These are phyloP conservation scores for Erebia epiphron DNA, from an alignment of 2,888 invertebrate species.

Conservation along the genomic window DNA sequence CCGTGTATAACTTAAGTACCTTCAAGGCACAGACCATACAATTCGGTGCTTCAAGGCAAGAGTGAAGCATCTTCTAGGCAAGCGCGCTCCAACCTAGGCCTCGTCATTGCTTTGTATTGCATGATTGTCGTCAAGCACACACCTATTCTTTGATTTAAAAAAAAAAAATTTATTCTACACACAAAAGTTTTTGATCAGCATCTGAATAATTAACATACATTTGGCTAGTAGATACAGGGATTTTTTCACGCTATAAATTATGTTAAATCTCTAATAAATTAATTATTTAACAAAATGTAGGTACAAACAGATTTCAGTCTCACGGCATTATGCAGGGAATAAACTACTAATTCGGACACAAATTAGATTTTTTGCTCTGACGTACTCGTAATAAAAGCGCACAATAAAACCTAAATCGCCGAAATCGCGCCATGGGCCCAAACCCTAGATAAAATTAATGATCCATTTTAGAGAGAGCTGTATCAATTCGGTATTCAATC, in stretches of 20 bases:
- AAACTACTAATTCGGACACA: not conserved
- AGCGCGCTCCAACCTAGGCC: too few species aligned
- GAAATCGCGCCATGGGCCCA: conserved; percentile 38
- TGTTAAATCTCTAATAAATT: not conserved
- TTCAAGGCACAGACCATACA: too few species aligned
- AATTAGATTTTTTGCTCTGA: conserved; percentile 18
- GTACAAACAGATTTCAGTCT: not conserved
- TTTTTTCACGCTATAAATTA: not conserved
- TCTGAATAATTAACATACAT: not conserved
- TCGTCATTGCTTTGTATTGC: too few species aligned
- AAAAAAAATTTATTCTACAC: not conserved
- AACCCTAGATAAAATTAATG: conserved; percentile 43
- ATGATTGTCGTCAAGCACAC: not conserved
- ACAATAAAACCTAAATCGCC: conserved; percentile 31
- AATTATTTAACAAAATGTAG: not conserved
- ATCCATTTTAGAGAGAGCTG: conserved; percentile 40
- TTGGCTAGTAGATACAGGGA: not conserved
- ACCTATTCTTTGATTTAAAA: too few species aligned
- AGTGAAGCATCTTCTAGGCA: too few species aligned
- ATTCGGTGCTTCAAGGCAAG: too few species aligned
- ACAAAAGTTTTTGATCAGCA: not conserved
- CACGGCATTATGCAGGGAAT: not conserved
- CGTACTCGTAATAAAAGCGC: conserved; percentile 8
- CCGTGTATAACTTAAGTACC: too few species aligned
- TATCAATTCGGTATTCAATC: conserved; percentile 43